A percentile compares a stretch with the other conserved stretches of the same genome.
These are phyloP conservation scores for Stegostoma tigrinum DNA, from an alignment of 2,113 vertebrate species.

Conservation along the genomic window DNA sequence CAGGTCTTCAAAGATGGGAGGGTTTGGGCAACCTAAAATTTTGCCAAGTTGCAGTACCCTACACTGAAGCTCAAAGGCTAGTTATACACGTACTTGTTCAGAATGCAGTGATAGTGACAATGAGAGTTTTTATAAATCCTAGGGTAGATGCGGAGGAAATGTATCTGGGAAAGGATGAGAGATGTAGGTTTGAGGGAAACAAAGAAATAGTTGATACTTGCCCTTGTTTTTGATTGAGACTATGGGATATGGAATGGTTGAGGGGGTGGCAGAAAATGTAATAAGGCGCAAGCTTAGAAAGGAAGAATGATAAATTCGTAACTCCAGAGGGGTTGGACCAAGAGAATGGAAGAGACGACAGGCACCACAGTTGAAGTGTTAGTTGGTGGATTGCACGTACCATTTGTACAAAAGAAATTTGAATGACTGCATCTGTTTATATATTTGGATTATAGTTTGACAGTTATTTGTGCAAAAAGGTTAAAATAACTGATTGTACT, in stretches of 20 bases:
- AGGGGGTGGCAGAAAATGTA: not conserved
- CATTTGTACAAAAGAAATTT: not conserved
- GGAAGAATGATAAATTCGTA: not conserved
- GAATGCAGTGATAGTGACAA: not conserved
- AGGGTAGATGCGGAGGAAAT: not conserved
- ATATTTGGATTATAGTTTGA: not conserved
- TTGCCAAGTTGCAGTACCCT: no score
- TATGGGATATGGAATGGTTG: not conserved
- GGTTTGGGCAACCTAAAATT: not conserved
- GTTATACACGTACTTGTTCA: not conserved
- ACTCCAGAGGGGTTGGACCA: not conserved
- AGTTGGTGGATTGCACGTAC: not conserved
- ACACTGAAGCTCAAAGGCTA: not conserved
- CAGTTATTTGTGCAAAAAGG: not conserved
- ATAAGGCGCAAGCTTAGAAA: not conserved
- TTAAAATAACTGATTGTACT: not conserved
- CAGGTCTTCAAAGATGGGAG: not conserved
- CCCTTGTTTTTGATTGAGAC: not conserved
- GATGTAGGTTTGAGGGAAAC: not conserved
- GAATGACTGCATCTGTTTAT: not conserved
- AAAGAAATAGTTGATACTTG: not conserved
- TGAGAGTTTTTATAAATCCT: not conserved
- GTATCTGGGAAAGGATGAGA: not conserved
- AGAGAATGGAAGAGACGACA: not conserved
- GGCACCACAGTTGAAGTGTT: not conserved